phyloP scores from a whole-genome alignment of 2,888 invertebrate genomes.

The Cheilosia urbana region DNA sequence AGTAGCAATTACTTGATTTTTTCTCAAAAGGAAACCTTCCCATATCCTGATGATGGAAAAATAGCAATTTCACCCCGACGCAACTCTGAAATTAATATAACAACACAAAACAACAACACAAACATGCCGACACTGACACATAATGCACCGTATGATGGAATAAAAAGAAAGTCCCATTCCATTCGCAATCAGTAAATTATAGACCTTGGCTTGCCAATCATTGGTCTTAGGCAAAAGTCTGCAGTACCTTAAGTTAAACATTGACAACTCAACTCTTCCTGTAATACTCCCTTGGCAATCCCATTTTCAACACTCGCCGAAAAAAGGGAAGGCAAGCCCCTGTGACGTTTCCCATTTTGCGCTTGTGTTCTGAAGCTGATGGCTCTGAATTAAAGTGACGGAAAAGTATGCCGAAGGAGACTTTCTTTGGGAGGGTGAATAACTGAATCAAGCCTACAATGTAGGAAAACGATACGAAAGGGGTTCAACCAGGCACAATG shows the following conservation, averaged over 20 bases:
- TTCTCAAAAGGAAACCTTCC: slow-evolving; percentile 19
- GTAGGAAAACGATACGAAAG: slow-evolving; percentile 11
- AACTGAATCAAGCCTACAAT: too few relatives aligned
- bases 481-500: slow-evolving; percentile 40
- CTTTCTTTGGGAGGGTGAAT: slow-evolving; percentile 40
- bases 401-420: slow-evolving; percentile 45
- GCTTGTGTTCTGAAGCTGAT: slow-evolving; percentile 65
- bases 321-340: slow-evolving; percentile 39
- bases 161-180: slow-evolving; percentile 27
- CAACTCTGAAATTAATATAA: slow-evolving; percentile 66
- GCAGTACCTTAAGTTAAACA: slow-evolving; percentile 58
- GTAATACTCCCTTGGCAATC: slow-evolving; percentile 20
- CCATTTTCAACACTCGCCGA: slow-evolving; percentile 54
- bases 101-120: slow-evolving; percentile 72
- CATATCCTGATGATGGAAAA: slow-evolving; percentile 15
- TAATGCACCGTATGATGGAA: slow-evolving; percentile 46
- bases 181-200: slow-evolving; percentile 66
- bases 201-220: slow-evolving; percentile 61
- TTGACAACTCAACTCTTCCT: slow-evolving; percentile 32
- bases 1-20: slow-evolving; percentile 54
- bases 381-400: slow-evolving; percentile 51
- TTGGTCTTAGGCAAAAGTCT: slow-evolving; percentile 61
- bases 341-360: slow-evolving; percentile 53
- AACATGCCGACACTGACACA: slow-evolving; percentile 61
- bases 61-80: slow-evolving; percentile 2